Conservation (phyloP, 1,140 invertebrate genomes). For the Stenopsyche tienmushanensis region DNA sequence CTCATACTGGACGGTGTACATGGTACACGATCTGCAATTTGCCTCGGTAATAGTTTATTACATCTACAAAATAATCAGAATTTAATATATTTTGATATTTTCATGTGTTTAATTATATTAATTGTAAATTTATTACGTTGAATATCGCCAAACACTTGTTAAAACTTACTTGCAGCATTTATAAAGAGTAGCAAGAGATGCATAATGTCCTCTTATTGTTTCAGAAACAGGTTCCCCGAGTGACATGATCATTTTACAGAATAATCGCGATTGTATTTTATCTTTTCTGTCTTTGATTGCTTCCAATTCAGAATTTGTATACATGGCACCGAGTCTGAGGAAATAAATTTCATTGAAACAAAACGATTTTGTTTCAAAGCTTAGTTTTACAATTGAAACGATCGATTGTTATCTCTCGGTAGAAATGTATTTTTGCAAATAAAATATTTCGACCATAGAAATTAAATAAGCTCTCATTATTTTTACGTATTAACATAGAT, state of each 20-base stretch:
- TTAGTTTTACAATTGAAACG: no score
- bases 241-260: constrained; percentile 77
- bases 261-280: constrained; percentile 79
- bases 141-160: not conserved
- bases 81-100: not conserved
- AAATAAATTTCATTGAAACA: not conserved
- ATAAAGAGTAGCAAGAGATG: constrained; percentile 72
- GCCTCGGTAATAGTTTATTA: constrained; percentile 58
- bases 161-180: constrained; percentile 61
- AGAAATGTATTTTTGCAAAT: not conserved
- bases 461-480: no score
- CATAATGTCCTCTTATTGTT: constrained; percentile 73
- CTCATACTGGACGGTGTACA: constrained; percentile 68
- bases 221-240: constrained; percentile 71
- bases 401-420: no score
- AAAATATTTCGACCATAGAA: no score
- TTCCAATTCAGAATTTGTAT: constrained; percentile 78
- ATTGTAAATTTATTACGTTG: no score
- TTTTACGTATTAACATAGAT: no score
- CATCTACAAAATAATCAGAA: constrained; percentile 48
- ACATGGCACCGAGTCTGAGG: constrained; percentile 71
- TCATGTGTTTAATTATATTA: not conserved
- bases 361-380: no score
- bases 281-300: constrained; percentile 76
- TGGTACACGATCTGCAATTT: constrained; percentile 65